Conservation (phyloP, 2,888 invertebrate species). For the Leptinotarsa tumamoca region DNA sequence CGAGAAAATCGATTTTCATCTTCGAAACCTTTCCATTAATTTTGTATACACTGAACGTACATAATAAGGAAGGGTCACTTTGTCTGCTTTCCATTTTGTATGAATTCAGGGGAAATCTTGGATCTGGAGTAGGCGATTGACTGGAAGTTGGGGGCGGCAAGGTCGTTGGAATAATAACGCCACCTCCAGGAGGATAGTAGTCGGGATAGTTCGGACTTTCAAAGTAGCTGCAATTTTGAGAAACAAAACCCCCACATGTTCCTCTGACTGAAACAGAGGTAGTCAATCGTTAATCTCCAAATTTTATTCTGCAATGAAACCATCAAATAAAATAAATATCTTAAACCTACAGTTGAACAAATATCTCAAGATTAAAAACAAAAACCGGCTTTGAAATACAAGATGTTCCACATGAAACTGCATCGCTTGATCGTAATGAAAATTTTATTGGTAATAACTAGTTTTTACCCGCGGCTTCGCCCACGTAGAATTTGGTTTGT, state of each 20-base stretch:
- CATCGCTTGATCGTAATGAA: too few species aligned
- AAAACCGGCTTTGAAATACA: too few species aligned
- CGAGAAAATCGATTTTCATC: constrained; percentile 76
- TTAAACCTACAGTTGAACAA: not conserved
- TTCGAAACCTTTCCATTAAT: constrained; percentile 74
- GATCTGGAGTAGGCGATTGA: constrained; percentile 56
- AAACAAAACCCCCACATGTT: constrained; percentile 75
- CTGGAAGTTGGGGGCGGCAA: constrained; percentile 46
- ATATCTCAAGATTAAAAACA: too few species aligned
- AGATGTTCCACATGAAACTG: too few species aligned
- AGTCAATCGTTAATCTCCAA: not conserved
- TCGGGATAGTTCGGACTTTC: constrained; percentile 78
- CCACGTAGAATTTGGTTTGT: too few species aligned
- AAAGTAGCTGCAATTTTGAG: constrained; percentile 77
- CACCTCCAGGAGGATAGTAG: constrained; percentile 59
- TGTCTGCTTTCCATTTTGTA: constrained; percentile 44
- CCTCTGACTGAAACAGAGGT: constrained; percentile 71
- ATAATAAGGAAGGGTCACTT: constrained; percentile 71
- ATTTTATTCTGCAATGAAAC: too few species aligned
- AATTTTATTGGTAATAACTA: too few species aligned
- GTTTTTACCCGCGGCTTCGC: too few species aligned
- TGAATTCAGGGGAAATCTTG: constrained; percentile 47
- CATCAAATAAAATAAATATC: not conserved
- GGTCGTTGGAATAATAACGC: constrained; percentile 54
- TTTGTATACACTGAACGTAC: constrained; percentile 75